These are phyloP conservation scores for Aselliscus stoliczkanus DNA, from an alignment of 2,797 vertebrate genomes.

Conservation along the genomic window DNA sequence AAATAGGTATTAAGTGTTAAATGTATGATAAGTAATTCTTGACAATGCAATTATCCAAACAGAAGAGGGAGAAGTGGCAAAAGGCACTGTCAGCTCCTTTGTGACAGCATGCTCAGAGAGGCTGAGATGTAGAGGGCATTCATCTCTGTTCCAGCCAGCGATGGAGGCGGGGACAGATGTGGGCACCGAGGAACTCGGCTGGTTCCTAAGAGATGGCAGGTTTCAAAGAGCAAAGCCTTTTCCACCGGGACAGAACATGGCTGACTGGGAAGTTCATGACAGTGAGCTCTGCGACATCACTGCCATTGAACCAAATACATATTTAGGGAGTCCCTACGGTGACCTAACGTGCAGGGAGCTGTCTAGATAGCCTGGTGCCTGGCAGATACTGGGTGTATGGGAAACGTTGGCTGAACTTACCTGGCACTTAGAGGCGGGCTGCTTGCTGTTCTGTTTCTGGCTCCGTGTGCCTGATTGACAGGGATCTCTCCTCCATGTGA, in stretches of 20 bases:
- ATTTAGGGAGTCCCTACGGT: not conserved
- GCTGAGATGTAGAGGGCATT: not conserved
- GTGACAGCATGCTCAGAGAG: conserved; percentile 5
- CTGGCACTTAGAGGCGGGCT: not conserved
- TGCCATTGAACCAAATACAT: too few relatives aligned
- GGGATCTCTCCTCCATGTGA: too few relatives aligned
- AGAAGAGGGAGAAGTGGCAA: conserved; percentile 79
- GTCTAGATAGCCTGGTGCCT: not conserved
- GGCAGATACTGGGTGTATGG: not conserved
- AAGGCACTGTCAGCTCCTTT: conserved; percentile 74
- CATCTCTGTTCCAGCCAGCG: not conserved
- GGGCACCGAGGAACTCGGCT: not conserved
- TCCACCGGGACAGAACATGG: not conserved
- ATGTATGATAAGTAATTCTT: conserved; percentile 86
- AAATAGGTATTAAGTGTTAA: conserved; percentile 86
- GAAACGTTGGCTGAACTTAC: not conserved
- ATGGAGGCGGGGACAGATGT: not conserved
- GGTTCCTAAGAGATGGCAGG: not conserved
- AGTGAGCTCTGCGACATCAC: rapidly evolving
- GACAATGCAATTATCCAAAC: conserved; percentile 85
- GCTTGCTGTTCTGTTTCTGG: not conserved
- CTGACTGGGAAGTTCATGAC: not conserved
- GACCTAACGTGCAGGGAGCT: too few relatives aligned
- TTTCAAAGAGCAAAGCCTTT: not conserved
- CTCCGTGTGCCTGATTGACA: too few relatives aligned